Base-by-base conservation (phyloP, 2,113 vertebrate genomes). In the Asarcornis scutulata region DNA sequence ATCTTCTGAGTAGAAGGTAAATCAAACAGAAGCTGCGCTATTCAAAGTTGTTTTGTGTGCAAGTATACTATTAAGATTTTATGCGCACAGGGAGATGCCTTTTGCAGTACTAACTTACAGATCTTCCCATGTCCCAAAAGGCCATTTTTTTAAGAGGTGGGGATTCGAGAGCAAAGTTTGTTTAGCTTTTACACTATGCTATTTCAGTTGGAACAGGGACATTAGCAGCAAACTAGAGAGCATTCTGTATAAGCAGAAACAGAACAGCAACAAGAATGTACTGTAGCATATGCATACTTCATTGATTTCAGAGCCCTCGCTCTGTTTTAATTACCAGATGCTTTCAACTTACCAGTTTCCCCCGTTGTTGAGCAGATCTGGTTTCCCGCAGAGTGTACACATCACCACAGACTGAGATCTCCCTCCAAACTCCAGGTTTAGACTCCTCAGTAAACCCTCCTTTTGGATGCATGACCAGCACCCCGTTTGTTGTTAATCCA, bases 351-450 rank as follows among this genome's bases (percentile, higher is more conserved):
- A 99, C 99, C 98, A 99, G 98, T 89, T 99, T 99, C 64, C 99
- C 99, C 34, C 99, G 98, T 63, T 99, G 99, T 89, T 99, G 99
- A 17, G 99, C 99, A 16, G 99, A 99, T 92, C 99, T 98, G 23
- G 99, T 99, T 96, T 99, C 99, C 86, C 99, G 98, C 82, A 99
- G 98, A 1, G 99, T 99, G 95, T 99, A 99, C 13, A 99, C 99
- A 4, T 99, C 99, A 9, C 99, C 99, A 27, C 99, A 99, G 75
- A 99, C 99, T 0, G 99, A 99, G 97, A 99, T 99, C 97, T 99
- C 99, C 26, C 99, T 97, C 99, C 99, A 99, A 10, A 99, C 98
- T 1, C 99, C 99, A 0, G 99, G 99, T 91, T 98, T 99, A 17
- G 99, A 99, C 96, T 99, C 99, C 58, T 99, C 99, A 0, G 98